Conservation (phyloP, 2,113 vertebrate species). For the Microtus pennsylvanicus region DNA sequence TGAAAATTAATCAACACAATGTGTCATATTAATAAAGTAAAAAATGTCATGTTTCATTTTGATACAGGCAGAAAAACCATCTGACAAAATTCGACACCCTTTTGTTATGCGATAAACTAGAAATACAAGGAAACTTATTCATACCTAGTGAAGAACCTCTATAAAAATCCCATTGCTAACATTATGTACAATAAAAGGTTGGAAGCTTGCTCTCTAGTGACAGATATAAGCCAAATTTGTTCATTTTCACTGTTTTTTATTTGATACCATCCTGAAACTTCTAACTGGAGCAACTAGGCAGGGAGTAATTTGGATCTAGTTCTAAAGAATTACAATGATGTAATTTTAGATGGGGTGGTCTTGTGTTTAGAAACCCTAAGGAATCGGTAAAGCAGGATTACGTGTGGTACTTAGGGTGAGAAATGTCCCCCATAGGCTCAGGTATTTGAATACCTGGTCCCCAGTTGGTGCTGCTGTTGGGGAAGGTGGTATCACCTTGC, state of each 20-base stretch:
- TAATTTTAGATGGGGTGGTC: background rate
- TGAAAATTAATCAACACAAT: background rate
- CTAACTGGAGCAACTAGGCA: background rate
- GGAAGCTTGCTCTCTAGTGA: background rate
- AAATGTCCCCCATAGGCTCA: background rate
- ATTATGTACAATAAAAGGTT: background rate
- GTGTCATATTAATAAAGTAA: background rate
- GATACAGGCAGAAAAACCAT: background rate
- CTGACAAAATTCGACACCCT: background rate
- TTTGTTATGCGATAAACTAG: background rate
- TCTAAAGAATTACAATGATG: background rate
- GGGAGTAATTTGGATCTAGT: background rate
- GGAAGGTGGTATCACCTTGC: background rate
- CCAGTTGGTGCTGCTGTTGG: background rate
- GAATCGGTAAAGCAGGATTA: background rate
- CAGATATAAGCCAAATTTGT: background rate
- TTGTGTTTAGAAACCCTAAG: background rate
- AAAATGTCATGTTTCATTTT: background rate
- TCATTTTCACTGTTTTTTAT: background rate
- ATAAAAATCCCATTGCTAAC: background rate
- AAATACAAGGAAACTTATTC: background rate
- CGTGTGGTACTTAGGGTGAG: background rate
- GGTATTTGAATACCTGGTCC: background rate
- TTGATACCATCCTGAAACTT: background rate
- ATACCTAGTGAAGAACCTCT: background rate